phyloP scores from a whole-genome alignment of 2,888 invertebrate genomes.

The Temnothorax unifasciatus region DNA sequence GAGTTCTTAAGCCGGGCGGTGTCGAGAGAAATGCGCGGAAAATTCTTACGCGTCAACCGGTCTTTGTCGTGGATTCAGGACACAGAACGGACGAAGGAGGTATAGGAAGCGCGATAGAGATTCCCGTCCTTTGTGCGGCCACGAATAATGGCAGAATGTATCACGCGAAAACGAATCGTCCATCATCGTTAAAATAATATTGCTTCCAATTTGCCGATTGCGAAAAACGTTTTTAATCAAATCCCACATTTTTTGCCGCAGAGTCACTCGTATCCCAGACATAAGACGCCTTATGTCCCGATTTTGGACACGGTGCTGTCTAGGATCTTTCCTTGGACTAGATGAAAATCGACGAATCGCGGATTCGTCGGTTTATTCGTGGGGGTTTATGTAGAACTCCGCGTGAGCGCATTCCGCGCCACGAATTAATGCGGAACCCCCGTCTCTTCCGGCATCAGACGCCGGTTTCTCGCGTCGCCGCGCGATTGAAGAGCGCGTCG shows the following conservation, averaged over 20 bases:
- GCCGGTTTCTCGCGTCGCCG: slow-evolving; percentile 6
- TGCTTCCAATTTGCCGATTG: neutral
- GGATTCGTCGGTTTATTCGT: too few relatives aligned
- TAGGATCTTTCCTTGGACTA: too few relatives aligned
- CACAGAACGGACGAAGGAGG: neutral
- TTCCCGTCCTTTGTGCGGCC: slow-evolving; percentile 15
- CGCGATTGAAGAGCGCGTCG: slow-evolving; percentile 25
- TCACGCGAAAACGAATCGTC: slow-evolving; percentile 7
- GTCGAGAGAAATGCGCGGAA: slow-evolving; percentile 54
- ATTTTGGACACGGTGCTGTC: too few relatives aligned
- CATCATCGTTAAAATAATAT: slow-evolving; percentile 17
- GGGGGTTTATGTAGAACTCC: too few relatives aligned
- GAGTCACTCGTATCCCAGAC: too few relatives aligned
- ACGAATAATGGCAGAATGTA: slow-evolving; percentile 20
- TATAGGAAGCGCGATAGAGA: neutral
- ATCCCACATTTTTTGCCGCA: neutral
- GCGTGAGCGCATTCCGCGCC: too few relatives aligned
- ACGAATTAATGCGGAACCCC: neutral
- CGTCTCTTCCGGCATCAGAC: neutral
- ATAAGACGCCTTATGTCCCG: too few relatives aligned
- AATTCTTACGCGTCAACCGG: slow-evolving; percentile 54
- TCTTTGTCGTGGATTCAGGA: slow-evolving; percentile 12
- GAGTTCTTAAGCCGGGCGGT: slow-evolving; percentile 38
- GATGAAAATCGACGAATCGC: neutral
- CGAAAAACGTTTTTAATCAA: neutral